A percentile compares a stretch with the other conserved stretches of the same genome.
phyloP scores from a whole-genome alignment of 2,113 vertebrate genomes.

The Oostethus manadensis region DNA sequence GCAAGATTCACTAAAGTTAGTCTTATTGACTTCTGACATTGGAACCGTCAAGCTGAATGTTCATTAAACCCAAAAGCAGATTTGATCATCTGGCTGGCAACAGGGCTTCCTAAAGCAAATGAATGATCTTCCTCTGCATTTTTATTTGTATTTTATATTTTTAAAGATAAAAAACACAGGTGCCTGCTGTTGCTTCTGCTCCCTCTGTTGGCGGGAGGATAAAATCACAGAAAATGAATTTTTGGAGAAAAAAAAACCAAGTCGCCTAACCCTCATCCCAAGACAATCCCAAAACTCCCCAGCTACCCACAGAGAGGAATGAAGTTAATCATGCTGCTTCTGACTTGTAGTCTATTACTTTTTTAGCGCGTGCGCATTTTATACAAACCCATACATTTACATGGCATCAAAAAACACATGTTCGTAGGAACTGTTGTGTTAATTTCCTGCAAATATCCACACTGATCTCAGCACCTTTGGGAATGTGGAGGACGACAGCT shows the following conservation, averaged over 20 bases:
- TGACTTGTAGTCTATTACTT: constrained; percentile 67
- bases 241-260: constrained; percentile 17
- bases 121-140: constrained; percentile 46
- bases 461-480: constrained; percentile 12
- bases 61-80: constrained; percentile 6
- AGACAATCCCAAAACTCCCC: constrained; percentile 66
- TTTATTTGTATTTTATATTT: constrained; percentile 24
- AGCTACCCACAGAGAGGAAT: constrained; percentile 64
- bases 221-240: constrained; percentile 44
- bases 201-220: constrained; percentile 64
- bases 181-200: constrained; percentile 72
- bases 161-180: constrained; percentile 63
- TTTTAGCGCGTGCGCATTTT: constrained; percentile 73
- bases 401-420: constrained; percentile 33
- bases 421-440: constrained; percentile 27
- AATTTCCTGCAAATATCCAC: constrained; percentile 28
- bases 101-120: constrained; percentile 30
- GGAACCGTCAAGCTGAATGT: not conserved
- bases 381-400: constrained; percentile 49
- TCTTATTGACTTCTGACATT: not conserved
- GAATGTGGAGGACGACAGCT: not conserved
- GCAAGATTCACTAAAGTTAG: too few species aligned
- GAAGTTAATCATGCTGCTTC: constrained; percentile 71
- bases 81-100: constrained; percentile 20
- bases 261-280: constrained; percentile 40